Evolutionary conservation across 2,797 vertebrate species (phyloP), one percentile per base, ranked within the genome.

Genomic region (Sphenodon punctatus): DNA sequence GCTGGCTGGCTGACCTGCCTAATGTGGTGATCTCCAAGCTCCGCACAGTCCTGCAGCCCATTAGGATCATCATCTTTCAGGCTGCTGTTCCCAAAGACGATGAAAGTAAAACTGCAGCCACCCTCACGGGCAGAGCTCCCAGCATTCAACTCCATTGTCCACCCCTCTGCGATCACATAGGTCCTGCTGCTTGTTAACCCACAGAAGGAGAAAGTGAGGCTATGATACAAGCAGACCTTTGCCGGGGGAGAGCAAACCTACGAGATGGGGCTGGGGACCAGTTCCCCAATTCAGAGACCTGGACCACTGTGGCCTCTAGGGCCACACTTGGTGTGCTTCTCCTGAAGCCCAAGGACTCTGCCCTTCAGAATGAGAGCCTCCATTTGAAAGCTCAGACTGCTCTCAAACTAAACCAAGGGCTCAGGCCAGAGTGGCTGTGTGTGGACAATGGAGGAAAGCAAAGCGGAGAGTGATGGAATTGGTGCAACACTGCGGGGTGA

Each of bases 21-120:
- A 98, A 99, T 0, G 95, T 99, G 75, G 98, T 99, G 85, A 98
- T 99, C 68, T 99, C 99, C 67, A 99, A 99, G 98, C 94, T 99
- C 55, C 99, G 98, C 80, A 99, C 98, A 0, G 98, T 99, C 3
- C 97, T 99, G 0, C 93, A 96, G 80, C 97, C 98, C 7, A 97
- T 98, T 90, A 97, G 96, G 87, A 98, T 97, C 93, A 98, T 99
- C 43, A 95, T 97, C 84, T 98, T 99, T 93, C 99, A 99, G 95
- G 97, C 99, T 2, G 99, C 99, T 1, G 99, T 99, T 27, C 99
- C 99, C 81, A 99, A 98, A 99, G 99, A 96, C 96, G 81, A 99
- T 99, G 98, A 98, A 97, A 81, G 98, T 99, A 87, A 99, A 98
- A 92, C 94, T 99, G 45, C 99, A 99, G 95, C 98, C 98, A 10